Evolutionary conservation across 2,113 vertebrate species (phyloP).

Genomic region (Anhinga rufa): DNA sequence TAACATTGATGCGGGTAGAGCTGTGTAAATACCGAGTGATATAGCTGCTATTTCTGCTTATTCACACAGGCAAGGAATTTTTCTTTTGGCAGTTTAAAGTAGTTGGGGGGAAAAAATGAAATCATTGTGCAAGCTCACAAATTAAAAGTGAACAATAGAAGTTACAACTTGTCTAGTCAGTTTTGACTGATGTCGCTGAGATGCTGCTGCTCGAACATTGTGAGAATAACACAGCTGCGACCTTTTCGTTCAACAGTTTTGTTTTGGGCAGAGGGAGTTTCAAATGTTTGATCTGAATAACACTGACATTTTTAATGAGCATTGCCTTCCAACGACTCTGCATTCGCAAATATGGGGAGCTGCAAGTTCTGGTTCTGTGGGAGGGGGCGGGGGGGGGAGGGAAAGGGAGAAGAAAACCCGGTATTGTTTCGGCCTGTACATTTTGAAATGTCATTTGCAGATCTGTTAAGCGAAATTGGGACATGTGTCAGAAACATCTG

Average conservation of each 20-base stretch:
- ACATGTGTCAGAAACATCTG: constrained; percentile 72
- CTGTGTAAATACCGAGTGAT: not conserved
- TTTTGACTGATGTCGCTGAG: constrained; percentile 56
- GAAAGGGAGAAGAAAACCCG: not conserved
- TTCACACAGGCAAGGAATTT: not conserved
- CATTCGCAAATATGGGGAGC: not conserved
- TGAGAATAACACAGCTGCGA: constrained; percentile 58
- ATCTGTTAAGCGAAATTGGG: constrained; percentile 63
- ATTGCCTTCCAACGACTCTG: constrained; percentile 9
- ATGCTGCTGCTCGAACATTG: constrained; percentile 15
- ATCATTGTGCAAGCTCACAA: constrained; percentile 48
- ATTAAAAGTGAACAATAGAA: constrained; percentile 60
- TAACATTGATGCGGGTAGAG: not conserved
- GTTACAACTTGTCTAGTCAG: constrained; percentile 43
- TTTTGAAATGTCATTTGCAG: constrained; percentile 71
- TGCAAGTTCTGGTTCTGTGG: not conserved
- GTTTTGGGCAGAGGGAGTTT: constrained; percentile 52
- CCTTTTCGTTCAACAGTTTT: constrained; percentile 46
- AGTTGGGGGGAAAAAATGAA: not conserved
- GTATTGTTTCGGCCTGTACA: constrained; percentile 47
- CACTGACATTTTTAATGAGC: constrained; percentile 46
- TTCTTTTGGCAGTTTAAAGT: not conserved
- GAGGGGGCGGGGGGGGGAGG: fast-evolving
- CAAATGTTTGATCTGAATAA: constrained; percentile 59
- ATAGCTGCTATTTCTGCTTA: not conserved